phyloP scores from a whole-genome alignment of 37 sponge, comb jelly and placozoan genomes.

The Tethya wilhelma region DNA sequence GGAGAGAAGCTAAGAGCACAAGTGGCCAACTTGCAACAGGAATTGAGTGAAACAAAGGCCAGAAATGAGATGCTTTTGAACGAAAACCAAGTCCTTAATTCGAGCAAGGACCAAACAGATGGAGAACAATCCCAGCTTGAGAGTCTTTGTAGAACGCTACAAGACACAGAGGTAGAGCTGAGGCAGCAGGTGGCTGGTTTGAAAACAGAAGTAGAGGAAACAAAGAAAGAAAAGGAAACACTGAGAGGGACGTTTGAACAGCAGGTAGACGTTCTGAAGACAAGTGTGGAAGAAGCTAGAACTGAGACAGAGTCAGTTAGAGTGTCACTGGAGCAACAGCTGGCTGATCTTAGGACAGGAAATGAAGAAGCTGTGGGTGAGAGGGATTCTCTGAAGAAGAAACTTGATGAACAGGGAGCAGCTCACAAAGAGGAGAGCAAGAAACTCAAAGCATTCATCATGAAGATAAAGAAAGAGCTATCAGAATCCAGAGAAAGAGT shows the following conservation, averaged over 20 bases:
- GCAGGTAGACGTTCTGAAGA: background rate
- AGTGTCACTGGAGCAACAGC: background rate
- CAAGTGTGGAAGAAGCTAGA: background rate
- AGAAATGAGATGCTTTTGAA: background rate
- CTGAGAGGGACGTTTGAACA: background rate
- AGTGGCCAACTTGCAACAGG: too few species aligned
- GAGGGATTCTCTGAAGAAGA: background rate
- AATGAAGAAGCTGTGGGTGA: background rate
- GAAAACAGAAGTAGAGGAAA: background rate
- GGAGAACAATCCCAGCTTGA: background rate
- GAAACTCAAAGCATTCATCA: constrained; percentile 68
- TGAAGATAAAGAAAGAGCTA: constrained; percentile 83
- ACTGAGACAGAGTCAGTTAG: background rate
- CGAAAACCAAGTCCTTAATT: background rate
- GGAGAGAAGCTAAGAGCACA: too few species aligned
- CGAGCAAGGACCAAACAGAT: too few species aligned
- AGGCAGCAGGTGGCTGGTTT: constrained; percentile 8
- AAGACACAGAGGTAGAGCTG: background rate
- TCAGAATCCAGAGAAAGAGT: constrained; percentile 40
- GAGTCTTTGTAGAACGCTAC: too few species aligned
- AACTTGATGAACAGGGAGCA: background rate
- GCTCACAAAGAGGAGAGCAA: constrained; percentile 55
- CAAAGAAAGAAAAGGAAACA: background rate
- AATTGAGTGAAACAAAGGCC: too few species aligned
- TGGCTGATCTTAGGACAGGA: background rate